Evolutionary conservation across 2,797 vertebrate species (phyloP), one percentile per base, ranked within the genome.

Genomic region (Jordanella pulchra): DNA sequence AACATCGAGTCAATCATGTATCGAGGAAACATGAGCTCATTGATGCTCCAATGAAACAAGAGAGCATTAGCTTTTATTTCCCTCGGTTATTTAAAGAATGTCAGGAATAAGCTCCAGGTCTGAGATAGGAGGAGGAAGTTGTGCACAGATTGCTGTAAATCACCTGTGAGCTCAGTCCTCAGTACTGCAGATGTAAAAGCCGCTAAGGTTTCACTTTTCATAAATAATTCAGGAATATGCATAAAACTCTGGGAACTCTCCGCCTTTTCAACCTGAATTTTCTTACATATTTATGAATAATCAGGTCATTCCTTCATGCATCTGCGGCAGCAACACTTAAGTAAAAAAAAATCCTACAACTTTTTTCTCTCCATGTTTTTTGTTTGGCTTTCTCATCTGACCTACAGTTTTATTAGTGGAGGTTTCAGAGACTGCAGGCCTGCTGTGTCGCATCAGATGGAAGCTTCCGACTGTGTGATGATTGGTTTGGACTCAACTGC

Each of bases 211-310:
- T 63, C 44, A 54, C 0, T 45, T 42, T 0, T 66, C 21, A n/a
- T 69, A 3, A 53, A 50, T 74, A 55, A 0, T 65, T 72, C 51
- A 67, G 74, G 67, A 42, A 65, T 32, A 76, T 69, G 67, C 15
- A 58, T 44, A 28, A 69, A 54, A 69, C 68, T 35, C 21, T 0
- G 15, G 47, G 50, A 72, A 71, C 54, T 9, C 65, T 48, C 66
- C 65, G 48, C 17, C 67, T 64, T 50, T 58, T 45, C 60, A 51
- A 1, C 67, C 47, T 35, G 25, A 0, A 60, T 67, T 50, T 30
- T 63, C 9, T 23, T 11, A 25, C 7, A 25, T 15, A n/a, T 50
- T 30, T 11, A 1, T 7, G 5, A 27, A 9, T 42, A 74, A 76
- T 30, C 56, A 21, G 73, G 67, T 25, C 47, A 28, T 76, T 78